Percentiles rank a stretch among this genome's conserved stretches.
phyloP scores from a whole-genome alignment of 2,797 vertebrate species.

The Phalloptychus januarius region DNA sequence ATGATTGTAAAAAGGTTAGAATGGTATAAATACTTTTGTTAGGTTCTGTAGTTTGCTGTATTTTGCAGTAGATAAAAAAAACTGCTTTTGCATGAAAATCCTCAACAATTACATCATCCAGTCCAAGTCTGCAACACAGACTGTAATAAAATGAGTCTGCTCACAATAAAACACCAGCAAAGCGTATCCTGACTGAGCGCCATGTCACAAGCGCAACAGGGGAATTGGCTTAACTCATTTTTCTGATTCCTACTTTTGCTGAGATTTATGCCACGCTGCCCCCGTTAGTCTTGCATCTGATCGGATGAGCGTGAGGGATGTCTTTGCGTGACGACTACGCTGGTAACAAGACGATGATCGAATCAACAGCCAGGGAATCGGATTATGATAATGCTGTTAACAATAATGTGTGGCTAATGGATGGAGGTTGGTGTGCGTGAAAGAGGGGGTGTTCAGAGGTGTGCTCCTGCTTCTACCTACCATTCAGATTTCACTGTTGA shows the following conservation, averaged over 20 bases:
- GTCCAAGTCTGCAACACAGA: not conserved
- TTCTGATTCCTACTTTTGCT: constrained; percentile 63
- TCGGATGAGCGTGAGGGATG: constrained; percentile 76
- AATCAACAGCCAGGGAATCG: constrained; percentile 75
- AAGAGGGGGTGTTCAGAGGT: constrained; percentile 63
- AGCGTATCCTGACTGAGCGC: constrained; percentile 25
- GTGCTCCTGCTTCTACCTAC: constrained; percentile 50
- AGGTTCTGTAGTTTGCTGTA: not conserved
- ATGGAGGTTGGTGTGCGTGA: constrained; percentile 71
- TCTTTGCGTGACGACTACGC: constrained; percentile 76
- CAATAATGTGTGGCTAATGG: constrained; percentile 84
- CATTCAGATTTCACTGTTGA: constrained; percentile 32
- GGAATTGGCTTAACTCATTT: constrained; percentile 56
- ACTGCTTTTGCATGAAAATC: not conserved
- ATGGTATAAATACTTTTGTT: not conserved
- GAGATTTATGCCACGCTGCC: constrained; percentile 63
- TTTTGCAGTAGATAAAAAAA: not conserved
- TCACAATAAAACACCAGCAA: constrained; percentile 27
- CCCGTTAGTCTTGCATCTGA: constrained; percentile 59
- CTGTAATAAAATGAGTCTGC: constrained; percentile 32
- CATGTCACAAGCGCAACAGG: constrained; percentile 41
- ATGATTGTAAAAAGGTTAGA: not conserved
- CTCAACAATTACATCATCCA: not conserved
- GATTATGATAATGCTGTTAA: constrained; percentile 83
- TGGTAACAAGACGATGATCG: constrained; percentile 80